Evolutionary conservation across 2,888 invertebrate species (phyloP), one percentile per base, ranked within the genome.

Genomic region (Eurois occulta): DNA sequence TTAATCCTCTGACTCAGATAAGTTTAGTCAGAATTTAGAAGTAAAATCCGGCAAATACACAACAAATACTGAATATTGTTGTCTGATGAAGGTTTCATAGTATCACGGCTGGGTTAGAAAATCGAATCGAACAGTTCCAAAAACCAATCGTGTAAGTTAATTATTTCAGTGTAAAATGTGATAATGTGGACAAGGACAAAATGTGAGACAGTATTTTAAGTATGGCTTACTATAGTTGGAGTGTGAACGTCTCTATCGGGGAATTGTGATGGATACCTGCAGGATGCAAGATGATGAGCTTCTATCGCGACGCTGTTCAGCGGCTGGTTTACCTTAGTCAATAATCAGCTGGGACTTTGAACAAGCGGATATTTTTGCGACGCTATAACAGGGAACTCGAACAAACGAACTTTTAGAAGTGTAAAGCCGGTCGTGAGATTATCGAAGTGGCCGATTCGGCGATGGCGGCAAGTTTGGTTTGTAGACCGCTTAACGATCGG

Each of bases 291-390:
- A 69, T 38, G 65, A 66, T 35, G 86, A 75, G 84, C 78, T 78
- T 72, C 58, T 55, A 41, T 41, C 65, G 75, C 75, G 68, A 76
- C 46, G 66, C 70, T 78, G 88, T 85, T 81, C 78, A 77, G 60
- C 85, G 55, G 77, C 77, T 89, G 87, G 86, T 87, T 86, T 85
- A 85, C 65, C 77, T 89, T 87, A 87, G 87, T 87, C 87, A 87
- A 87, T 80, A 82, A 87, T 89, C 88, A 87, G 86, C 89, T 87
- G 88, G 58, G 68, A 79, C 43, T 69, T 86, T 72, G 84, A 75
- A 80, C 75, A 68, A 55, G 72, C 55, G 46, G 60, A 64, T 68
- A 72, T 84, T 60, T 85, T 84, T 87, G 66, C 72, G 58, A 75
- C 46, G 67, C 55, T 84, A 38, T 64, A 55, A 55, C n/a, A 52